Conservation (phyloP, 2,888 invertebrate species). For the Pomacea canaliculata region DNA sequence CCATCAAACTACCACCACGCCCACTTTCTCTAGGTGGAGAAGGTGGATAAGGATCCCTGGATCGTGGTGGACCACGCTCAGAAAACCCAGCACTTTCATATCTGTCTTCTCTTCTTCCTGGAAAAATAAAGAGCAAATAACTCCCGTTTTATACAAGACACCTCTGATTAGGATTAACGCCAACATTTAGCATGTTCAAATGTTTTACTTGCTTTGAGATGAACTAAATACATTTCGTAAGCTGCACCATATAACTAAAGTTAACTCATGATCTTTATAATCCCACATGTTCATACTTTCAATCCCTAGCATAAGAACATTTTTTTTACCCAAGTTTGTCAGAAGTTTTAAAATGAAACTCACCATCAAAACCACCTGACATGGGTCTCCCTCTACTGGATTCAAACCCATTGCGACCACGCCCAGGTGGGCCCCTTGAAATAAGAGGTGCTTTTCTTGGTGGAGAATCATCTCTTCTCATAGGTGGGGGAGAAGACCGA, state of each 20-base stretch:
- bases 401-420: conserved; percentile 32
- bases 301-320: too few relatives aligned
- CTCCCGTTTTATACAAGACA: too few relatives aligned
- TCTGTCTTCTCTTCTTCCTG: conserved; percentile 42
- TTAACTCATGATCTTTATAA: too few relatives aligned
- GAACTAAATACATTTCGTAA: too few relatives aligned
- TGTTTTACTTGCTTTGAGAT: too few relatives aligned
- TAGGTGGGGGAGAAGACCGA: conserved; percentile 16
- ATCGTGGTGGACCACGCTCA: conserved; percentile 30
- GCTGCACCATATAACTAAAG: too few relatives aligned
- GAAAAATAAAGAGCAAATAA: not conserved
- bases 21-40: conserved; percentile 39
- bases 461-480: conserved; percentile 22
- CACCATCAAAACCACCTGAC: conserved; percentile 21
- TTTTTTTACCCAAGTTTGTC: too few relatives aligned
- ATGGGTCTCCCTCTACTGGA: conserved; percentile 20
- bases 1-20: conserved; percentile 27
- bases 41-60: conserved; percentile 38
- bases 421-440: conserved; percentile 32
- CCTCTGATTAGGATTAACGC: too few relatives aligned
- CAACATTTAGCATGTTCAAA: too few relatives aligned
- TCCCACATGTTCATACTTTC: too few relatives aligned
- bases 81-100: conserved; percentile 34
- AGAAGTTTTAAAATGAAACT: too few relatives aligned
- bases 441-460: conserved; percentile 12